A percentile compares a stretch with the other conserved stretches of the same genome.
Conservation (phyloP, 2,888 invertebrate genomes). For the Willowsia nigromaculata region DNA sequence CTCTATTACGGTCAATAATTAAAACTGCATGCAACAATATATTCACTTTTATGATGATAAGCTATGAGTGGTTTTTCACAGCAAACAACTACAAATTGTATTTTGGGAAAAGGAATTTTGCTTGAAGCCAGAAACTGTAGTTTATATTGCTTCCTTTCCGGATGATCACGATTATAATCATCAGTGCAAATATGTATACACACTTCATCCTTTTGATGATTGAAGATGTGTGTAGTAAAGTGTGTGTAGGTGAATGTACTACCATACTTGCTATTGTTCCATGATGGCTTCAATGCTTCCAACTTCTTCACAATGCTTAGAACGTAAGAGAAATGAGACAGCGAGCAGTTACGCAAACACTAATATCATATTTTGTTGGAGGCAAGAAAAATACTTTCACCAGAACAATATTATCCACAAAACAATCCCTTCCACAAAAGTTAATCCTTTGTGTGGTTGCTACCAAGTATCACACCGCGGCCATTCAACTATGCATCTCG, state of each 20-base stretch:
- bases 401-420: not conserved
- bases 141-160: conserved; percentile 46
- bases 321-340: conserved; percentile 16
- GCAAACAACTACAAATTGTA: not conserved
- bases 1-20: not conserved
- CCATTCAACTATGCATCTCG: not conserved
- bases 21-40: not conserved
- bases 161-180: not conserved
- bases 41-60: not conserved
- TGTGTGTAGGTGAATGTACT: not conserved
- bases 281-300: no score
- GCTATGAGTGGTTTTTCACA: not conserved
- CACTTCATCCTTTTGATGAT: not conserved
- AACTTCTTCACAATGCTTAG: not conserved
- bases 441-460: conserved; percentile 13
- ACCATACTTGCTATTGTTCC: not conserved
- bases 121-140: conserved; percentile 22
- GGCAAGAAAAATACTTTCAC: conserved; percentile 9
- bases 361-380: conserved; percentile 17
- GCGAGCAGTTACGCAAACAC: conserved; percentile 50
- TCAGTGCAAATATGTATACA: conserved; percentile 29
- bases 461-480: not conserved
- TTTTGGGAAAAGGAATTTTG: not conserved
- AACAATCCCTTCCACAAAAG: not conserved
- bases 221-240: not conserved